Evolutionary conservation across 1,140 invertebrate genomes (phyloP).

Genomic region (Heliconius congener): DNA sequence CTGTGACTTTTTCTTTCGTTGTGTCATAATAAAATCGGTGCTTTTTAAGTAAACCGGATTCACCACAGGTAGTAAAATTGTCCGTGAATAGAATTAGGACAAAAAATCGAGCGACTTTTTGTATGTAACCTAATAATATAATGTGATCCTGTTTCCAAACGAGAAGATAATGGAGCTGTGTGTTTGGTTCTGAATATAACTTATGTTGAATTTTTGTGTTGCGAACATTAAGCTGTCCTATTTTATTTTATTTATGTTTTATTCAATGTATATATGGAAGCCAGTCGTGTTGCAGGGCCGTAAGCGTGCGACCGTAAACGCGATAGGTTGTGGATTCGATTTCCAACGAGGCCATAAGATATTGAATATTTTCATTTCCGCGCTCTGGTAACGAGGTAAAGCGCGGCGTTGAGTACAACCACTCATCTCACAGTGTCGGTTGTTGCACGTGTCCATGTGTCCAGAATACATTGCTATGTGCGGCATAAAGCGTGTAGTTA

Average conservation of each 20-base stretch:
- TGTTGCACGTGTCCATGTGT: too few species aligned
- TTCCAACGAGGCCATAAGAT: too few species aligned
- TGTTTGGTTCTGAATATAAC: background rate
- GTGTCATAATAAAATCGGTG: background rate
- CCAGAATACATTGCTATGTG: too few species aligned
- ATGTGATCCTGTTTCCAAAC: constrained; percentile 13
- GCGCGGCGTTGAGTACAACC: too few species aligned
- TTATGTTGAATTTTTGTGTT: background rate
- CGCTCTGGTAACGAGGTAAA: too few species aligned
- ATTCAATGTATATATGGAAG: too few species aligned
- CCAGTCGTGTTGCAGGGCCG: too few species aligned
- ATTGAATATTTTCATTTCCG: too few species aligned
- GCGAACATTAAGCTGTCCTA: background rate
- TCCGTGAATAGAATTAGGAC: constrained; percentile 1
- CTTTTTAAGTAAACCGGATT: constrained; percentile 15
- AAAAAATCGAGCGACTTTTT: constrained; percentile 13
- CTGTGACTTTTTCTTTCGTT: constrained; percentile 1
- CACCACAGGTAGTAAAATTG: background rate
- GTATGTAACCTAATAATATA: constrained; percentile 8
- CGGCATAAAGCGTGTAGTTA: too few species aligned
- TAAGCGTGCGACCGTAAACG: too few species aligned
- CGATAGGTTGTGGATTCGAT: too few species aligned
- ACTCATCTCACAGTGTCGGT: too few species aligned
- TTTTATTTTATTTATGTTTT: background rate
- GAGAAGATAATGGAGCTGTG: constrained; percentile 19